Base-by-base conservation (phyloP, 2,888 invertebrate genomes). In the Callinectes sapidus region DNA sequence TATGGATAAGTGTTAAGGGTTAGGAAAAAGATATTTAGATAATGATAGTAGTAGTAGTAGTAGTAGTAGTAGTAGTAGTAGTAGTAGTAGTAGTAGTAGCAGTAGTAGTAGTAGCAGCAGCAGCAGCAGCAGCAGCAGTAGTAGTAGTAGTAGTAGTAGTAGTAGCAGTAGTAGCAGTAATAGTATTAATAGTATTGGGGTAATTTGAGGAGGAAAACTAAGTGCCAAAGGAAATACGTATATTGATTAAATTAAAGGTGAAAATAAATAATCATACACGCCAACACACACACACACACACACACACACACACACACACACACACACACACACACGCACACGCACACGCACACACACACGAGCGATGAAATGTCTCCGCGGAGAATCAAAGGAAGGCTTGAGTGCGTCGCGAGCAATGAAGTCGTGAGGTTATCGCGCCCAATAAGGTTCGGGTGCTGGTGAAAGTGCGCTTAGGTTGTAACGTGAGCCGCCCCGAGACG, bases 241-340 rank as follows among this genome's bases (percentile, higher is more conserved):
- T 2, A 1, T 71, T 71, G 66, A 71, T 71, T n/a, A 71, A 71
- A 71, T 71, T 55, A 55, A 2, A 71, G 1, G 77, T 81, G 14
- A 32, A 35, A 28, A 81, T 23, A 13, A 32, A 32, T 10, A 81
- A 10, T 10, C 13, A 32, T 10, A 39, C 39, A 39, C 39, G 5
- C 71, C 32, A 32, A 77, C 77, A 77, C 77, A 77, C 77, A 77
- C 77, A 77, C 77, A 77, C 32, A 77, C 77, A 77, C 77, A 77
- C 77, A 77, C 77, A 77, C 77, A 77, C 77, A 77, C 77, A 66
- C 66, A 66, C 66, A 66, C 66, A 66, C 66, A 66, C 66, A 66
- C 66, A 71, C 66, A 71, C 66, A 71, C 66, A 71, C 66, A 71
- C 66, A 71, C n/a, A 71, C n/a, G n/a, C 23, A 71, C 66, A 71